Evolutionary conservation across 1,140 invertebrate genomes (phyloP), one percentile per base, ranked within the genome.

Genomic region (Drosophila paulistorum): DNA sequence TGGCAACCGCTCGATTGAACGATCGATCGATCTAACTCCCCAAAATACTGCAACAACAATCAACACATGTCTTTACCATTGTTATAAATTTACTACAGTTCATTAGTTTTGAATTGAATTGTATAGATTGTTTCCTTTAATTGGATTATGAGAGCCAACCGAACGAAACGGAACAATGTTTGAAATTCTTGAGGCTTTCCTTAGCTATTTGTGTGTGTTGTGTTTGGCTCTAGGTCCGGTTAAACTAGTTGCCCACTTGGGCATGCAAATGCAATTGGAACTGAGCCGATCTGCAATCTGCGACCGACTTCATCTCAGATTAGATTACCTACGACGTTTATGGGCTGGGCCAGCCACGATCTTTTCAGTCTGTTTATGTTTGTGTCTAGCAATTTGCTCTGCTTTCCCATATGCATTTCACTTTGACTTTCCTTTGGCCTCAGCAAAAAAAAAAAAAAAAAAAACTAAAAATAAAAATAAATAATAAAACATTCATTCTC

Each of bases 21-120:
- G 45, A 51, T 51, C 17, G 9, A 17, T 7, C 20, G 20, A 17
- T 51, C 45, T 20, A 51, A 23, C 45, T 51, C 45, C 14, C 14
- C 45, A 48, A 48, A 14, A 17, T 48, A 48, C 45, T 61, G 76
- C 37, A 66, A 74, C 59, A 80, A 78, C 68, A 77, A 78, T 77
- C 77, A 75, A 79, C 65, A 83, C 77, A 89, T 83, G 76, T 77
- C 73, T 61, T 51, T 62, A 74, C 65, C 65, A 68, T 87, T 87
- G 83, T 87, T 87, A 60, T 72, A 74, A 87, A 87, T 89, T 89
- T 79, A 84, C 71, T 84, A 89, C 85, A 89, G 77, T 84, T 89
- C 77, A 89, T 90, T 89, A 90, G 85, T 84, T 89, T 78, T 89
- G 74, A 90, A 90, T 90, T 89, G 84, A 89, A 86, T 84, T 84